phyloP scores from a whole-genome alignment of 2,113 vertebrate species.

The Desmodus rotundus region DNA sequence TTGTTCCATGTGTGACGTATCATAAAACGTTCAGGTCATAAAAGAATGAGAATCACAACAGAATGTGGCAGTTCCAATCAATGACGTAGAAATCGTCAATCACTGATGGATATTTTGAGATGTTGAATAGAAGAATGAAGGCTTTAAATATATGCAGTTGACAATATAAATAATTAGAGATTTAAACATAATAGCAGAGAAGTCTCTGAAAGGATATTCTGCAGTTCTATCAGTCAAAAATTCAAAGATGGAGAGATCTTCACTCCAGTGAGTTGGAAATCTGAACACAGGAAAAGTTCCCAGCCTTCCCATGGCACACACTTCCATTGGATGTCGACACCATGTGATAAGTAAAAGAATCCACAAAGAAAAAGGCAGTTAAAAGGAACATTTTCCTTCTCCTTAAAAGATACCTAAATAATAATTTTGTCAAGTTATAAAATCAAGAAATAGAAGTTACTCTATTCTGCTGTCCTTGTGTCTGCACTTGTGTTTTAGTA shows the following conservation, averaged over 20 bases:
- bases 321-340: neutral
- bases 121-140: neutral
- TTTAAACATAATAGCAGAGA: neutral
- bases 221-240: neutral
- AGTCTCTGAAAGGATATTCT: neutral
- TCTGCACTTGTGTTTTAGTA: neutral
- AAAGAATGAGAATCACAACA: neutral
- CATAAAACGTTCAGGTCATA: neutral
- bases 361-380: neutral
- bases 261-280: neutral
- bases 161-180: neutral
- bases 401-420: neutral
- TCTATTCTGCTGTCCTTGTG: neutral
- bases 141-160: neutral
- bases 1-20: neutral
- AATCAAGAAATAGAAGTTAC: neutral
- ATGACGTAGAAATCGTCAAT: neutral
- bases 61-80: neutral
- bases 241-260: neutral
- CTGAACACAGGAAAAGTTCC: neutral
- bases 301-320: rapidly evolving
- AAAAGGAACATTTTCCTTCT: neutral
- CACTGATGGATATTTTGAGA: neutral
- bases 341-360: neutral
- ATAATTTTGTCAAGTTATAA: neutral